Conservation (phyloP, 1,140 invertebrate genomes). For the Ericerus pela region DNA sequence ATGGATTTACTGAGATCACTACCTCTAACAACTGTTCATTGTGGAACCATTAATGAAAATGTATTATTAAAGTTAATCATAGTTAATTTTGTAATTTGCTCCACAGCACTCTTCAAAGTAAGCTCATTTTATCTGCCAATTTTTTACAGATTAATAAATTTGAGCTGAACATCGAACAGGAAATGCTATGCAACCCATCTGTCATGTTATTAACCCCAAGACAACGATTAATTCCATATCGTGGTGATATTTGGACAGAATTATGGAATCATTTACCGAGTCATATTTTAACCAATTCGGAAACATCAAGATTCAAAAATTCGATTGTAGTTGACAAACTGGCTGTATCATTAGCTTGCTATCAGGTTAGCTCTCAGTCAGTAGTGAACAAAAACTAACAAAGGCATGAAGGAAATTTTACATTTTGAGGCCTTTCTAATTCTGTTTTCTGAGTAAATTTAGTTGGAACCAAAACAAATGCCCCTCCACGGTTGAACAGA, state of each 20-base stretch:
- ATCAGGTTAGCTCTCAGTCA: slow-evolving; percentile 44
- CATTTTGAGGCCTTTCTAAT: too few species aligned
- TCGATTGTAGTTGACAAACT: slow-evolving; percentile 56
- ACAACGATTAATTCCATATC: slow-evolving; percentile 59
- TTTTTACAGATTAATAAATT: slow-evolving; percentile 6
- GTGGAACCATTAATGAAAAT: slow-evolving; percentile 36
- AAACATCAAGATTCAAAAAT: slow-evolving; percentile 45
- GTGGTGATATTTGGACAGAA: slow-evolving; percentile 63
- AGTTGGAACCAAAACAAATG: too few species aligned
- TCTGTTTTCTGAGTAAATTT: too few species aligned
- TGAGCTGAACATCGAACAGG: slow-evolving; percentile 29
- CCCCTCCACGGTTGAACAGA: too few species aligned
- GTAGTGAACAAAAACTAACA: too few species aligned
- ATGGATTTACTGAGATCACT: slow-evolving; percentile 45
- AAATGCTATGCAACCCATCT: slow-evolving; percentile 58
- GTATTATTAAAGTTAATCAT: slow-evolving; percentile 26
- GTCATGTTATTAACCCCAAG: slow-evolving; percentile 67
- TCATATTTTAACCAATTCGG: slow-evolving; percentile 39
- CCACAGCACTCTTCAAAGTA: neutral
- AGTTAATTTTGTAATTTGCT: neutral
- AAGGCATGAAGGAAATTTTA: too few species aligned
- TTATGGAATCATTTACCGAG: slow-evolving; percentile 38
- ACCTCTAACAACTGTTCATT: slow-evolving; percentile 47
- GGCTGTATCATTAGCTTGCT: slow-evolving; percentile 58
- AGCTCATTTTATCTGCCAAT: neutral